phyloP scores from a whole-genome alignment of 2,888 invertebrate species.

The Cloeon dipterum region DNA sequence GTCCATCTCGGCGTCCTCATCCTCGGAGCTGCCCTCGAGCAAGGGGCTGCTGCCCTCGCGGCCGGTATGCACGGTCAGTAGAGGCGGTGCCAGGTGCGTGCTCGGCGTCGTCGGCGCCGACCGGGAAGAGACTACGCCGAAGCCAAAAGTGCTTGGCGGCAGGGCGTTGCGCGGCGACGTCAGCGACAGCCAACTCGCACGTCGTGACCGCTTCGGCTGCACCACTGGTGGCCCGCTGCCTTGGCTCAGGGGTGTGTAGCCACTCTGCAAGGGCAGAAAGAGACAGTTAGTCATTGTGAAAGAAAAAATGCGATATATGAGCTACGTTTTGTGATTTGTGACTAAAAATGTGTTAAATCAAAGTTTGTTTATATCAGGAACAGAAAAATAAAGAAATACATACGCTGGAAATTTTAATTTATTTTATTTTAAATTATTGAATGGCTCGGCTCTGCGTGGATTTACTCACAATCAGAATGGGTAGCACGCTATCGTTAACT shows the following conservation, averaged over 20 bases:
- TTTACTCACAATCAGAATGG: no score
- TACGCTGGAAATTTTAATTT: no score
- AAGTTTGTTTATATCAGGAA: no score
- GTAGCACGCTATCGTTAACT: no score
- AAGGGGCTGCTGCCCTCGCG: slow-evolving; percentile 1
- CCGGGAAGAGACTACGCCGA: not conserved
- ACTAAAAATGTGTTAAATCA: no score
- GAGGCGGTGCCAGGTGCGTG: not conserved
- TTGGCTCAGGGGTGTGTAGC: slow-evolving; percentile 1
- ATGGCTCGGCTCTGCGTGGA: no score
- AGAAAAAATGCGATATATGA: no score
- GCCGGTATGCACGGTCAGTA: not conserved
- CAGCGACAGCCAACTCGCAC: not conserved
- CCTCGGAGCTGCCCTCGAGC: not conserved
- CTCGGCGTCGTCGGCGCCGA: not conserved
- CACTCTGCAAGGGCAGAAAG: not conserved
- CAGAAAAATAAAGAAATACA: no score
- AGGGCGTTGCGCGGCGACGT: not conserved
- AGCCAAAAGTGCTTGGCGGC: not conserved
- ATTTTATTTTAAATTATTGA: no score
- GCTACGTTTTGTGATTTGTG: no score
- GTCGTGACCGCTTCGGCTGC: not conserved
- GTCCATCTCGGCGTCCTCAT: not conserved
- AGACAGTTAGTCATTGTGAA: no score
- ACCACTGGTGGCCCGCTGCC: not conserved